Evolutionary conservation across 1,140 invertebrate species (phyloP).

Genomic region (Littorina saxatilis): DNA sequence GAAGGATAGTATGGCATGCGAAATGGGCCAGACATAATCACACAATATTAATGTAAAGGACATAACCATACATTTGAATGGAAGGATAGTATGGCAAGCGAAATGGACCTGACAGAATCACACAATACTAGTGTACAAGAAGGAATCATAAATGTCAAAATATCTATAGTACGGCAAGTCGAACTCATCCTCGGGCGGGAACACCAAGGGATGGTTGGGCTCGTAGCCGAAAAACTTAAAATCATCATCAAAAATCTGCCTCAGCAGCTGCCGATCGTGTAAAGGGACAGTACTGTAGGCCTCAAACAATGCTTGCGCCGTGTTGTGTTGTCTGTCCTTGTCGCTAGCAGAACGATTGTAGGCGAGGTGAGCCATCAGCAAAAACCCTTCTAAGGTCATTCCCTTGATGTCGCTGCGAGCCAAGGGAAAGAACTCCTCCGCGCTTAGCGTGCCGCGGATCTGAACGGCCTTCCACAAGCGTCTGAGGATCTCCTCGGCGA

Average conservation of each 20-base stretch:
- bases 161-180: conserved; percentile 3
- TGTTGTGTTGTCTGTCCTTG: background rate
- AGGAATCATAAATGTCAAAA: conserved; percentile 11
- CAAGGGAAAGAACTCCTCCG: conserved; percentile 16
- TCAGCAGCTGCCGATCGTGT: background rate
- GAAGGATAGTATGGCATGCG: too few species aligned
- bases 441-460: background rate
- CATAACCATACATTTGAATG: too few species aligned
- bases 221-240: conserved; percentile 6
- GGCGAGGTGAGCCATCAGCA: background rate
- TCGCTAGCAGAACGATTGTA: background rate
- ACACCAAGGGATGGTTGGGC: background rate
- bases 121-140: background rate
- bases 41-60: too few species aligned
- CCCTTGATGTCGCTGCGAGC: background rate
- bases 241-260: background rate
- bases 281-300: background rate
- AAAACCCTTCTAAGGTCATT: background rate
- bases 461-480: conserved; percentile 14
- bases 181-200: background rate
- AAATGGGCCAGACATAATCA: too few species aligned
- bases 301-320: background rate
- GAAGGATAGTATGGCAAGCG: too few species aligned
- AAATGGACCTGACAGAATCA: too few species aligned
- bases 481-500: background rate